Evolutionary conservation across 2,797 vertebrate species (phyloP), one percentile per base, ranked within the genome.

Genomic region (Tragopan temminckii): DNA sequence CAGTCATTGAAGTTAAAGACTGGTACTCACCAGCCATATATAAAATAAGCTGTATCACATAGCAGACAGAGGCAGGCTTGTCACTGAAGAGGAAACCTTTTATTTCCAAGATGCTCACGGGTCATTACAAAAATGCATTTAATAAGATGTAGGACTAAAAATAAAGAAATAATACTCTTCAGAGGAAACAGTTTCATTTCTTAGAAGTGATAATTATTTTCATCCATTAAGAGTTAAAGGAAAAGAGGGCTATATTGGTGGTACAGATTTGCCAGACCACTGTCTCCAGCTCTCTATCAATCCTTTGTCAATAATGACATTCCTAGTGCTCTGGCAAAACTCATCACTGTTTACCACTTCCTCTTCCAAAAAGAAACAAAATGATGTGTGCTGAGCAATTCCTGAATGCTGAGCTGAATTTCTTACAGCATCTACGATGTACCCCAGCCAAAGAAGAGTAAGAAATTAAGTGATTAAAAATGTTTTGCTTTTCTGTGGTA

Each of bases 21-120:
- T 64, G 31, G 11, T 83, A 78, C 76, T 93, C 58, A 66, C 85
- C 91, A 93, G 66, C 52, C 57, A 79, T 29, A 46, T 62, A 80
- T 52, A 67, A 96, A 94, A 93, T 83, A 33, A 92, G 71, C 36
- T 70, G 38, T 46, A 80, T 91, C 75, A 24, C 38, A 68, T 59
- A 17, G 16, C 50, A 94, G 85, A 35, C 48, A 80, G 61, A 93
- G 18, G 52, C 19, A 80, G 42, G 20, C 9, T 63, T 43, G 61
- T 91, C 25, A 55, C 0, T 10, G 7, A 85, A 81, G 89, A 93
- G 16, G 55, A 68, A 63, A 14, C 2, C 3, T 18, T n/a, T 42
- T 76, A 4, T 59, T 89, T 74, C 57, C 79, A 89, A 85, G 53
- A 23, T 84, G 66, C 33, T 76, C 16, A 68, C 7, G 5, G 38